Evolutionary conservation across 2,113 vertebrate genomes (phyloP).

Genomic region (Oriolus oriolus): DNA sequence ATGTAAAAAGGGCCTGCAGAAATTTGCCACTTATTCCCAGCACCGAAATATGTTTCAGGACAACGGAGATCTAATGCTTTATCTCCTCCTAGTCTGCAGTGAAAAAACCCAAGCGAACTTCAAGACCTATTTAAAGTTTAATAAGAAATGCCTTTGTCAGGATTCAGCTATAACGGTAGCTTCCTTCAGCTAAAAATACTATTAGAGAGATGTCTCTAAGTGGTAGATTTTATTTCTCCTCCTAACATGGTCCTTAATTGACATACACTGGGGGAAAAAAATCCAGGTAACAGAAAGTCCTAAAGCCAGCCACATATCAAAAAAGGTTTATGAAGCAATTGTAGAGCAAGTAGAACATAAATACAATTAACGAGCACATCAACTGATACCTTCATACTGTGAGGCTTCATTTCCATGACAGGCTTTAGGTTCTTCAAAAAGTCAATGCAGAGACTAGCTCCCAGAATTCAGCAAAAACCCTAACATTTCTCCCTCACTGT

Average conservation of each 20-base stretch:
- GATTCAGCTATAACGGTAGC: neutral
- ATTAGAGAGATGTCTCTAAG: neutral
- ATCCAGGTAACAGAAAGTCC: neutral
- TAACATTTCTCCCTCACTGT: fast-evolving
- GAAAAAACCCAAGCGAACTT: neutral
- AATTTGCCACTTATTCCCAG: neutral
- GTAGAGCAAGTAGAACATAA: neutral
- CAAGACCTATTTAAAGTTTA: neutral
- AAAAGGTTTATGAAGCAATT: neutral
- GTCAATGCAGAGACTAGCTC: neutral
- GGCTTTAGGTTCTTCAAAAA: neutral
- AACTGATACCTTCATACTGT: neutral
- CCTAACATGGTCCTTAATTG: neutral
- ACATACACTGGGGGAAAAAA: neutral
- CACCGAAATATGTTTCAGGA: neutral
- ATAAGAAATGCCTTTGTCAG: neutral
- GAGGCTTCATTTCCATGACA: neutral
- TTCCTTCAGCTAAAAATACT: neutral
- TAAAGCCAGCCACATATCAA: neutral
- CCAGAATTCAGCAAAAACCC: neutral
- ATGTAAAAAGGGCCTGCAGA: neutral
- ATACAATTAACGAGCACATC: neutral
- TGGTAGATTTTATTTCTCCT: neutral
- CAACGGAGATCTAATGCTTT: neutral
- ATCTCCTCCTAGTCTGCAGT: neutral